Evolutionary conservation across 1,140 invertebrate genomes (phyloP).

Genomic region (Pygmarrhopalites habei): DNA sequence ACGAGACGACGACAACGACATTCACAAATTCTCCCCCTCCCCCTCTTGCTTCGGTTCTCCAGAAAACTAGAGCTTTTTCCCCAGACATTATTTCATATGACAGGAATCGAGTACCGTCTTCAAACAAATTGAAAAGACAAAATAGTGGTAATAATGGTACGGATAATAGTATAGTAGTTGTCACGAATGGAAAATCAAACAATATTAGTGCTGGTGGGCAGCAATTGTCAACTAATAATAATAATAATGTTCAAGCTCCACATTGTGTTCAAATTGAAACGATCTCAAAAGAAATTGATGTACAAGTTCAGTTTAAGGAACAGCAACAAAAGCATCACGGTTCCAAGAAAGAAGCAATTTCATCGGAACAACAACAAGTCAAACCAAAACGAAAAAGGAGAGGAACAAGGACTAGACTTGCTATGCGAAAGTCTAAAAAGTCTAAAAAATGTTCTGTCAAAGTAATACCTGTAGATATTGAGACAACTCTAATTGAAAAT

Average conservation of each 20-base stretch:
- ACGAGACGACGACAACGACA: not conserved
- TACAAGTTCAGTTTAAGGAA: not conserved
- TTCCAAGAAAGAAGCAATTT: too few relatives aligned
- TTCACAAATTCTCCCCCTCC: not conserved
- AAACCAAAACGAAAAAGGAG: not conserved
- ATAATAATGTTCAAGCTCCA: not conserved
- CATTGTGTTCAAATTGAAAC: not conserved
- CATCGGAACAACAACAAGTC: not conserved
- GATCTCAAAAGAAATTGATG: slow-evolving; percentile 6
- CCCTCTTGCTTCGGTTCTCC: not conserved
- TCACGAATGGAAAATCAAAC: not conserved
- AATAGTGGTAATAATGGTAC: not conserved
- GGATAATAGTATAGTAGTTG: not conserved
- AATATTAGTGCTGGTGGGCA: not conserved
- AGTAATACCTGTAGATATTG: not conserved
- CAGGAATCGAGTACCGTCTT: not conserved
- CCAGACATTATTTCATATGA: slow-evolving; percentile 2
- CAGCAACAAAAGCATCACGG: not conserved
- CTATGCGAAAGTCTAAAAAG: not conserved
- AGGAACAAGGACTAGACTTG: not conserved
- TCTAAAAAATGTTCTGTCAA: not conserved
- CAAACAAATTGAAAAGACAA: not conserved
- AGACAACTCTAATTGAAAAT: too few relatives aligned
- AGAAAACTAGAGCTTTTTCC: slow-evolving; percentile 3
- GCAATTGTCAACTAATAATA: not conserved